A percentile compares a stretch with the other conserved stretches of the same genome.
Evolutionary conservation across 2,113 vertebrate species (phyloP).

Genomic region (Tragelaphus strepsiceros): DNA sequence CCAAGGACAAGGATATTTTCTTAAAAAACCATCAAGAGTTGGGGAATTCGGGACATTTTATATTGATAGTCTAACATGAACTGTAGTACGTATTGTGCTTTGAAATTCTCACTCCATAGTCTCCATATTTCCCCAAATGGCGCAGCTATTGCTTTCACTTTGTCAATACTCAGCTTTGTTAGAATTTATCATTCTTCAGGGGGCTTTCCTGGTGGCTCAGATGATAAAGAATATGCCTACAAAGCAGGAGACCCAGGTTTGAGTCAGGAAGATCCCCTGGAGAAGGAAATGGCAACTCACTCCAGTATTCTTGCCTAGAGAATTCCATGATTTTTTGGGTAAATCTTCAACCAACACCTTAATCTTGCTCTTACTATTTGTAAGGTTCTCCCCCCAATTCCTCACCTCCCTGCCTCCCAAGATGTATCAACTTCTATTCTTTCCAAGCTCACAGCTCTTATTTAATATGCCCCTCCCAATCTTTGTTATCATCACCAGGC

Average conservation of each 20-base stretch:
- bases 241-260: neutral
- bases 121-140: neutral
- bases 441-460: neutral
- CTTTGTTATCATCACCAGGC: neutral
- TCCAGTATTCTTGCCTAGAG: neutral
- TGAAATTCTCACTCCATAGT: conserved; percentile 9
- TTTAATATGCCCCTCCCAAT: neutral
- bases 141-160: neutral
- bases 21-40: neutral
- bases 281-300: neutral
- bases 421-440: neutral
- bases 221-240: neutral
- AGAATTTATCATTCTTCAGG: neutral
- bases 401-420: neutral
- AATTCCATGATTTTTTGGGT: neutral
- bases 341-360: neutral
- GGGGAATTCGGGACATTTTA: neutral
- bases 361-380: neutral
- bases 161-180: neutral
- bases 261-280: neutral
- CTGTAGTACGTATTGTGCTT: neutral
- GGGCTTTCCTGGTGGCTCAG: neutral
- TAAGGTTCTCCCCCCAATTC: neutral
- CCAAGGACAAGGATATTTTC: neutral
- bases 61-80: neutral